Conservation (phyloP, 2,113 vertebrate genomes). For the Polyodon spathula region DNA sequence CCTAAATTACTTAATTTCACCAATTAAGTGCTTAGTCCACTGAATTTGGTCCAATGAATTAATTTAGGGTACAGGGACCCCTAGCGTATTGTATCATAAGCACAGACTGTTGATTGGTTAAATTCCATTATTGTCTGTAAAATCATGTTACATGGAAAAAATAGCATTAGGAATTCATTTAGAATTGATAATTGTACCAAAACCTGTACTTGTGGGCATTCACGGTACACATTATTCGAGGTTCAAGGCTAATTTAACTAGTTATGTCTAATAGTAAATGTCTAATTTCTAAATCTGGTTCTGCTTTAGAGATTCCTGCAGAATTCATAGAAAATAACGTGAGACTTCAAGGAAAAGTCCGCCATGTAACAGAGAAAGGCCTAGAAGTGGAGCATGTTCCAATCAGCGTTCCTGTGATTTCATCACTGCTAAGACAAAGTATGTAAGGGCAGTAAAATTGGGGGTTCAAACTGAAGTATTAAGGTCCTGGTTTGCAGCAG, state of each 20-base stretch:
- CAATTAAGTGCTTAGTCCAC: too few relatives aligned
- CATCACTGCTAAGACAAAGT: slow-evolving; percentile 61
- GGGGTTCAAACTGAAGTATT: background rate
- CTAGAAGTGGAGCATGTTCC: slow-evolving; percentile 84
- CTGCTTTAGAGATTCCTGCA: slow-evolving; percentile 68
- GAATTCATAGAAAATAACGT: slow-evolving; percentile 76
- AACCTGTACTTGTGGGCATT: too few relatives aligned
- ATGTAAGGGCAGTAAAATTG: slow-evolving; percentile 33
- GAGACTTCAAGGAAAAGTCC: slow-evolving; percentile 72
- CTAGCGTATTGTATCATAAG: background rate
- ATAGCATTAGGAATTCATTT: too few relatives aligned
- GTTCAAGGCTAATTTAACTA: background rate
- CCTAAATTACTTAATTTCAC: too few relatives aligned
- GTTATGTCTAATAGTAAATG: background rate
- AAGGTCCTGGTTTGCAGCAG: background rate
- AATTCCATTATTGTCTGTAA: too few relatives aligned
- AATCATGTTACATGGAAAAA: background rate
- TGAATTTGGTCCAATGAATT: too few relatives aligned
- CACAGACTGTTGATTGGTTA: background rate
- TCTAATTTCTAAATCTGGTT: slow-evolving; percentile 59
- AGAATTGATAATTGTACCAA: background rate
- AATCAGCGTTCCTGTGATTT: slow-evolving; percentile 67
- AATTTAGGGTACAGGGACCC: too few relatives aligned
- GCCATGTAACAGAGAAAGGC: slow-evolving; percentile 57
- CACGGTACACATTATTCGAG: background rate